Evolutionary conservation across 1,140 invertebrate species (phyloP), one percentile per base, ranked within the genome.

Genomic region (Phortica variegata): DNA sequence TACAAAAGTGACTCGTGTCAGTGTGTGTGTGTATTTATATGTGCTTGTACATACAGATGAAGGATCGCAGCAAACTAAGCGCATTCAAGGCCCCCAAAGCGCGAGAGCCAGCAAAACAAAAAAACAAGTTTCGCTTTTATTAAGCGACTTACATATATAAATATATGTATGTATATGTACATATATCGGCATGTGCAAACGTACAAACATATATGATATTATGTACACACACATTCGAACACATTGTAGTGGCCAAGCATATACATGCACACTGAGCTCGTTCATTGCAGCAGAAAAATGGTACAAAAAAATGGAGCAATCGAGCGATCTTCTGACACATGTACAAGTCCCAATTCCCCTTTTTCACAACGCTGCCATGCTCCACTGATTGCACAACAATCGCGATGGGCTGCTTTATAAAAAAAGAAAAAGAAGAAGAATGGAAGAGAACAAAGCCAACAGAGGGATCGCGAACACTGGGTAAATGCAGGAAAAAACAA

Each of bases 351-450:
- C n/a, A n/a, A n/a, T n/a, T n/a, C n/a, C n/a, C n/a, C n/a, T n/a
- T n/a, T n/a, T n/a, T n/a, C n/a, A n/a, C n/a, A n/a, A n/a, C n/a
- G n/a, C n/a, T n/a, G n/a, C n/a, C n/a, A 68, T 68, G 60, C 63
- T 68, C 60, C 60, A 68, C 63, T 68, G 63, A 68, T 68, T 68
- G 63, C 63, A 68, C 63, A 66, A 61, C 59, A 63, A 68, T 63
- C 63, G 23, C 23, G 10, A 6, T 26, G 23, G 5, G n/a, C n/a
- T n/a, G n/a, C n/a, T n/a, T n/a, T n/a, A n/a, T n/a, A n/a, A 26
- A 26, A 10, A 5, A 26, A 26, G 23, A 26, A 26, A 26, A 26
- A 26, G 23, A 26, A 5, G 10, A 26, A 26, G 23, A 5, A 26
- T 10, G 10, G 5, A 26, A 26, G 23, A 5, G 10, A 26, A 26